Base-by-base conservation (phyloP, 1,140 invertebrate species). In the Colletes latitarsis region DNA sequence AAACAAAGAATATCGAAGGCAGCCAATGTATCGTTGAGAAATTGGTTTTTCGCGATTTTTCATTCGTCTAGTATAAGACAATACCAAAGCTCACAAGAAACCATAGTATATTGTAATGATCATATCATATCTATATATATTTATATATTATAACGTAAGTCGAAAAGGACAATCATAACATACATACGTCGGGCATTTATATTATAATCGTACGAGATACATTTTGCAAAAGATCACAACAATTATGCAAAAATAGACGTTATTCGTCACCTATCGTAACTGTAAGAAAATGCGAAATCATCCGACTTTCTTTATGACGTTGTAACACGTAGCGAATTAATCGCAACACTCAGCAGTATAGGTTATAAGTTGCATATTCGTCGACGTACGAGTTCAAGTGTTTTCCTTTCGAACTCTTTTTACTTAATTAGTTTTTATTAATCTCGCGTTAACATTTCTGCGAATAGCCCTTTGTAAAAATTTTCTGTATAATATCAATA, bases 231-330 rank as follows among this genome's bases (percentile, higher is more conserved):
- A 77, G 77, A 91, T 89, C 82, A 89, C 88, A 91, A 91, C 77
- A 91, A 86, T 89, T 88, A 92, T 92, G 89, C 87, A 91, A 92
- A 91, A 91, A 91, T 91, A 91, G 85, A 89, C 57, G 79, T 88
- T 82, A 82, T 77, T 68, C 79, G 72, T 30, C 58, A 62, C 57
- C 53, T 62, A 19, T 83, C 30, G 63, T 58, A 58, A 83, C 46
- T n/a, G 12, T 53, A 85, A 77, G 84, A 73, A 58, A 74, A 86
- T 80, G 53, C 52, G 30, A 39, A 14, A 80, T 10, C 46, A 8
- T 49, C 14, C 10, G 5, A 17, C 12, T 19, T 6, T 77, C 19
- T 53, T 68, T 49, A 74, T 21, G 30, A 49, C 5, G 30, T 69
- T 66, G 39, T 21, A 3, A 69, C 53, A 63, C 15, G 52, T 46